These are phyloP conservation scores for Acleris cristana DNA, from an alignment of 2,888 invertebrate species.

Conservation along the genomic window DNA sequence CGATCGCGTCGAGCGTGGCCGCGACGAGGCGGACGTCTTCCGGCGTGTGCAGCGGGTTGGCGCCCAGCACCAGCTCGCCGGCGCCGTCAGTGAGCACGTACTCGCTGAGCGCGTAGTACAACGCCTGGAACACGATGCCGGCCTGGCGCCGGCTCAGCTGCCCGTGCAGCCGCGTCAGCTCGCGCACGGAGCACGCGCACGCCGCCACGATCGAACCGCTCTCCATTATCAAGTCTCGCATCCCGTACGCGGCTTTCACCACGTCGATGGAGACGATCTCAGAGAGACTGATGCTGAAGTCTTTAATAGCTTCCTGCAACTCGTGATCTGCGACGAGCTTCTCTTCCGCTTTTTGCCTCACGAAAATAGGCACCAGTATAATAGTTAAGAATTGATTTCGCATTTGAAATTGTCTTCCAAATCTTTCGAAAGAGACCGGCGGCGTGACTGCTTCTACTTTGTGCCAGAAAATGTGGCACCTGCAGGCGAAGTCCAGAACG, in stretches of 20 bases:
- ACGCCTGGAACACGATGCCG: conserved; percentile 49
- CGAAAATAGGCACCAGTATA: conserved; percentile 46
- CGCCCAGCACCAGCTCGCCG: conserved; percentile 44
- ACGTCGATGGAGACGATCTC: conserved; percentile 13
- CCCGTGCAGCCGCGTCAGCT: conserved; percentile 49
- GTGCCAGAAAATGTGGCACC: conserved; percentile 49
- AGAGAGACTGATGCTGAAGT: conserved; percentile 14
- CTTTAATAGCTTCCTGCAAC: conserved; percentile 11
- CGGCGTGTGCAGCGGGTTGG: conserved; percentile 43
- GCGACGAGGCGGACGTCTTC: conserved; percentile 50
- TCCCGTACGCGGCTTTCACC: conserved; percentile 42
- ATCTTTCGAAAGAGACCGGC: conserved; percentile 48
- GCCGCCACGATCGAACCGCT: conserved; percentile 40
- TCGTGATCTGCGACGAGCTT: conserved; percentile 10
- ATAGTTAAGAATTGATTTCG: conserved; percentile 50
- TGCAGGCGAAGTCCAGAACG: conserved; percentile 47
- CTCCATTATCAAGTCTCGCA: conserved; percentile 42
- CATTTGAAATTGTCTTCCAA: conserved; percentile 49
- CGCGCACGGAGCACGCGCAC: conserved; percentile 44
- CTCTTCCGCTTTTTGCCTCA: conserved; percentile 9
- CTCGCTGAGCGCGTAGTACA: conserved; percentile 51
- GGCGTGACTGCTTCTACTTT: conserved; percentile 42
- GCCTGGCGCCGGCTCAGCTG: conserved; percentile 50
- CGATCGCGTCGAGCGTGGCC: conserved; percentile 47
- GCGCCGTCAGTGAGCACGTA: conserved; percentile 48